phyloP scores from a whole-genome alignment of 1,140 invertebrate species.

The Nephotettix cincticeps region DNA sequence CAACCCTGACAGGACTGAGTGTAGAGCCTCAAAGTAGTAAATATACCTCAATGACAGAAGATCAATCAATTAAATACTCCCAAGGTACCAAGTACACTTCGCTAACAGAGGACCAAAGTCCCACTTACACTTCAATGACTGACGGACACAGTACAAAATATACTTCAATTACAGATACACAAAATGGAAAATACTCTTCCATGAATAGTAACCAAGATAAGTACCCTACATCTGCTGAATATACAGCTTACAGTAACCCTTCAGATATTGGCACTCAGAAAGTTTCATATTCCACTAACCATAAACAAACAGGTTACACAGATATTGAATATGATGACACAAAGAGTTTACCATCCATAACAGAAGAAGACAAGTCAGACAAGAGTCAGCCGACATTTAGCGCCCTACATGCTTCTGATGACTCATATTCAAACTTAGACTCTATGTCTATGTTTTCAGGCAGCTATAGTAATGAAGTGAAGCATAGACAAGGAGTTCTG shows the following conservation, averaged over 20 bases:
- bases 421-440: constrained; percentile 22
- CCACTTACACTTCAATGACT: too few species aligned
- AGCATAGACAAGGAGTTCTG: constrained; percentile 42
- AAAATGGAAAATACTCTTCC: constrained; percentile 2
- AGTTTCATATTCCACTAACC: not conserved
- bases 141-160: too few species aligned
- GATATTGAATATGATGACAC: constrained; percentile 14
- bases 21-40: constrained; percentile 19
- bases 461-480: constrained; percentile 33
- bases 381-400: constrained; percentile 37
- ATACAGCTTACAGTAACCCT: constrained; percentile 36
- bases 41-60: not conserved
- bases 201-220: not conserved
- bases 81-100: constrained; percentile 6
- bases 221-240: constrained; percentile 27
- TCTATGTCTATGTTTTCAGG: constrained; percentile 28
- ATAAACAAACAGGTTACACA: not conserved
- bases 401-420: constrained; percentile 29
- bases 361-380: constrained; percentile 34
- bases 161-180: not conserved
- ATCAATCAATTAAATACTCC: not conserved
- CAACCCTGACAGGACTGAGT: constrained; percentile 18
- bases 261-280: constrained; percentile 33
- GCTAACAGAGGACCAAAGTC: not conserved
- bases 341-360: constrained; percentile 5